Percentiles rank a stretch among this genome's conserved stretches.
Conservation (phyloP, 2,113 vertebrate species). For the Ciconia boyciana region DNA sequence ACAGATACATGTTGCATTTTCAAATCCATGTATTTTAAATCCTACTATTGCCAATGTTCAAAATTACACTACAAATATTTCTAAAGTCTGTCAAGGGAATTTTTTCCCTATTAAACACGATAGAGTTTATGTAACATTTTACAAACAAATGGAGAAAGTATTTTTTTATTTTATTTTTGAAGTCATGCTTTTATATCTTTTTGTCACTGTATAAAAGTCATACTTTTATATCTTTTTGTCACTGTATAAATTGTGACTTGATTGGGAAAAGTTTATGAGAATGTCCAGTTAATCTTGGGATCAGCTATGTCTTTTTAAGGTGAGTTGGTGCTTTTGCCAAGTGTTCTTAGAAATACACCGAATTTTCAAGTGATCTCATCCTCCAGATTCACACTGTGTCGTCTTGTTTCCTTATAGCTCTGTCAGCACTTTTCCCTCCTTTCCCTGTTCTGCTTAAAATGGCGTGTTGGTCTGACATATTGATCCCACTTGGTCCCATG, state of each 20-base stretch:
- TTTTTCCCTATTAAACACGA: not conserved
- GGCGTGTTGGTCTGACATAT: constrained; percentile 62
- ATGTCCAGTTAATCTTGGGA: not conserved
- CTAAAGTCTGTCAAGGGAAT: not conserved
- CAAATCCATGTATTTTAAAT: not conserved
- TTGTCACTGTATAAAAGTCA: not conserved
- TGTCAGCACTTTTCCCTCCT: constrained; percentile 45
- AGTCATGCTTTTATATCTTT: not conserved
- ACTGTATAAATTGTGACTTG: not conserved
- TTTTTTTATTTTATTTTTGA: not conserved
- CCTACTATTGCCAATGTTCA: not conserved
- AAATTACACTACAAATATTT: not conserved
- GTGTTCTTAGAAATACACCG: not conserved
- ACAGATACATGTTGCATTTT: not conserved
- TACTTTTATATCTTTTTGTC: not conserved
- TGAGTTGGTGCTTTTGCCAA: not conserved
- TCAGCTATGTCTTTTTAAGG: not conserved
- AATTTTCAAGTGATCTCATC: constrained; percentile 18
- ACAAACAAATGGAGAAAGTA: not conserved
- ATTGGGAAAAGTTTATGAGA: not conserved
- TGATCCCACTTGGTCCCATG: constrained; percentile 73
- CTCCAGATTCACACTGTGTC: not conserved
- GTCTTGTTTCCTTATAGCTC: not conserved
- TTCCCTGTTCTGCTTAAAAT: constrained; percentile 17
- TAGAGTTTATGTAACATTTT: not conserved